These are phyloP conservation scores for Vicugna pacos DNA, from an alignment of 2,113 vertebrate species.

Conservation along the genomic window DNA sequence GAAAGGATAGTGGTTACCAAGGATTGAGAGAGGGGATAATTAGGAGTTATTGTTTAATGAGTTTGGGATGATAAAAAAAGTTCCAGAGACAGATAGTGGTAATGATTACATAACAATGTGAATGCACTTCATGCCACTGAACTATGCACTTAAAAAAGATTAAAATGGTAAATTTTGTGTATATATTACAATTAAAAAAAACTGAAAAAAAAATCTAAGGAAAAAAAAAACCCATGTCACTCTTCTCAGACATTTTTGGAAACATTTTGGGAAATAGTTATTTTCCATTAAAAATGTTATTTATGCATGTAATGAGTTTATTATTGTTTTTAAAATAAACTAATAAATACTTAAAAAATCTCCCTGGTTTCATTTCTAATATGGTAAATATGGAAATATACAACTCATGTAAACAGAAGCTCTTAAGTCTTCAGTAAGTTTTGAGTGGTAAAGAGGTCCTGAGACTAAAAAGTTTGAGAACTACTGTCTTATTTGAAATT, in stretches of 20 bases:
- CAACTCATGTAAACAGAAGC: constrained; percentile 15
- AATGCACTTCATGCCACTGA: not conserved
- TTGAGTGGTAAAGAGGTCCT: not conserved
- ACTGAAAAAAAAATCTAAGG: not conserved
- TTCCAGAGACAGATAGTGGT: not conserved
- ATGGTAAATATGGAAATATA: constrained; percentile 33
- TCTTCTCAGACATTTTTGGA: not conserved
- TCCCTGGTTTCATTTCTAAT: constrained; percentile 32
- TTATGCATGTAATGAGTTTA: not conserved
- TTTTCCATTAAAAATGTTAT: constrained; percentile 32
- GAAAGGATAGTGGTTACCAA: not conserved
- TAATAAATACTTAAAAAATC: not conserved
- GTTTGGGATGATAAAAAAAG: not conserved
- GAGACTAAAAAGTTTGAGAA: constrained; percentile 38
- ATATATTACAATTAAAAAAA: not conserved
- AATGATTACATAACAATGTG: not conserved
- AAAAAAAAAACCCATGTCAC: not conserved
- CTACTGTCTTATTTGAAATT: not conserved
- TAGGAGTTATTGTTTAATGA: not conserved
- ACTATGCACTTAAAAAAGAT: not conserved
- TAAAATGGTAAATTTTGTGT: not conserved
- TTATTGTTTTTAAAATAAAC: not conserved
- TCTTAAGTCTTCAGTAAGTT: not conserved
- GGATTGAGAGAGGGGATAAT: not conserved
- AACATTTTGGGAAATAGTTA: not conserved